Evolutionary conservation across 2,888 invertebrate species (phyloP), one percentile per base, ranked within the genome.

Genomic region (Philopedon plagiatum): DNA sequence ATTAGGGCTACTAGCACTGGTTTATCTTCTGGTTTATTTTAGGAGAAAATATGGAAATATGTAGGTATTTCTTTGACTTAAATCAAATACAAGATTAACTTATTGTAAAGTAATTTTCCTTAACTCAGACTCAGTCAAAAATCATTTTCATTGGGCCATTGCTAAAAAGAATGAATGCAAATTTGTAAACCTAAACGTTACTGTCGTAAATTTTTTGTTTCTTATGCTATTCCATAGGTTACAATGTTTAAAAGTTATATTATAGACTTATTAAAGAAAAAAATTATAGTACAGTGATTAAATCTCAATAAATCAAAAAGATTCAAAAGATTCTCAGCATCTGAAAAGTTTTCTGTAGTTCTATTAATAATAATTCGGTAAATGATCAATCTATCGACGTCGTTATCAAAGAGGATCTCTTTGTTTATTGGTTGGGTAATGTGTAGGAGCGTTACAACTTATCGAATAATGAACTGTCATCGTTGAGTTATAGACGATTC

Each of bases 401-500:
- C 62, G 62, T 75, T 78, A 77, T 77, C 76, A 78, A 77, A 76
- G 76, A 74, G 67, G 77, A 78, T 79, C 78, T 75, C 74, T 76
- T 76, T 77, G 77, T 78, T 78, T 79, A 77, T 78, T 78, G 78
- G 76, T 74, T 77, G 75, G 73, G 73, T 76, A 77, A 77, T 78
- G 79, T 81, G 80, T 83, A 82, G 82, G 82, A 83, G 83, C 82
- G 75, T 78, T 81, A 82, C 82, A 83, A 83, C 80, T 81, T 81
- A 81, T 82, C 82, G 82, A 82, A 83, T 83, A 83, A 83, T 82
- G 81, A 82, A 83, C 83, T 83, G 83, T 83, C 83, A 83, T 82
- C 80, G 78, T 79, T 83, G 83, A 84, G 81, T 84, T 84, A 84
- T 83, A 79, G 82, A 80, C 82, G 81, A 81, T 77, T 79, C 64